Evolutionary conservation across 2,113 vertebrate genomes (phyloP).

Genomic region (Lophura nycthemera): DNA sequence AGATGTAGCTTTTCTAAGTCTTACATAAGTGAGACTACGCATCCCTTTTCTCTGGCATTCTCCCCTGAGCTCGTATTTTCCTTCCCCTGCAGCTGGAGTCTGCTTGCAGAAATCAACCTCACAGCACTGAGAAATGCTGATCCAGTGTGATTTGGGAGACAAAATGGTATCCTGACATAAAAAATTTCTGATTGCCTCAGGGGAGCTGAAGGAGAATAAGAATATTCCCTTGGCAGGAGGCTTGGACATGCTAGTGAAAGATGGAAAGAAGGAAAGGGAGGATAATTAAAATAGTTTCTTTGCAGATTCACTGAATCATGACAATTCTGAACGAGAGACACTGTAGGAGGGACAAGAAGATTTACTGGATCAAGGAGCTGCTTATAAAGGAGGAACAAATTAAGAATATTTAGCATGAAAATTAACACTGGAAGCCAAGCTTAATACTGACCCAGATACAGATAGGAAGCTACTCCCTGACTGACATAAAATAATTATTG

Average conservation of each 20-base stretch:
- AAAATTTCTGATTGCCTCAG: constrained; percentile 42
- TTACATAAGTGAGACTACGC: neutral
- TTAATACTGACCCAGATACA: constrained; percentile 56
- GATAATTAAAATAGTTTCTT: constrained; percentile 49
- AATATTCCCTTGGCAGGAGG: neutral
- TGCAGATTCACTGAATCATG: constrained; percentile 59
- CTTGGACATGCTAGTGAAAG: constrained; percentile 15
- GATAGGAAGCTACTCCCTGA: constrained; percentile 12
- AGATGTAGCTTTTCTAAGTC: neutral
- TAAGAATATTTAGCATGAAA: constrained; percentile 57
- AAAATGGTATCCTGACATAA: constrained; percentile 41
- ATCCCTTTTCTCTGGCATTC: neutral
- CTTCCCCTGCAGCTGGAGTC: neutral
- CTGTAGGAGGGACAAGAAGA: constrained; percentile 54
- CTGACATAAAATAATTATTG: constrained; percentile 36
- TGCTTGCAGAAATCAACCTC: neutral
- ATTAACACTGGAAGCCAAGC: constrained; percentile 45
- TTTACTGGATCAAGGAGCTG: constrained; percentile 40
- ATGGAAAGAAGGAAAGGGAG: neutral
- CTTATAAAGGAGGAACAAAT: constrained; percentile 56
- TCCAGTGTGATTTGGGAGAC: constrained; percentile 6
- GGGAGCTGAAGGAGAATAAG: neutral
- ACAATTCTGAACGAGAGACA: constrained; percentile 21
- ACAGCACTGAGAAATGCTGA: neutral
- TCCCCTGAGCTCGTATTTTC: neutral